Evolutionary conservation across 1,140 invertebrate genomes (phyloP), one percentile per base, ranked within the genome.

Genomic region (Goniozus legneri): DNA sequence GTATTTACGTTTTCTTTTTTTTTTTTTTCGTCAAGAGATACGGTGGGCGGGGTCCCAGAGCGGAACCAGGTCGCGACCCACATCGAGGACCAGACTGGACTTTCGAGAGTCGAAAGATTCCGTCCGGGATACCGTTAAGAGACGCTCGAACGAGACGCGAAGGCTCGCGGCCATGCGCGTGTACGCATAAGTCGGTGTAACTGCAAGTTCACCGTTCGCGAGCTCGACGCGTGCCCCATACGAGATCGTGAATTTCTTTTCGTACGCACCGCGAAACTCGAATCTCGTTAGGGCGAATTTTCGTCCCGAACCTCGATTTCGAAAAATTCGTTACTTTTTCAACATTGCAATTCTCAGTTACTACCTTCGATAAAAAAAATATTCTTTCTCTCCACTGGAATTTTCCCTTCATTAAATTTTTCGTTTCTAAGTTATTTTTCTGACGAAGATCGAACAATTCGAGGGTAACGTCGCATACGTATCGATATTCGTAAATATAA

Each of bases 31-130:
- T n/a, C n/a, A n/a, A n/a, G n/a, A n/a, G n/a, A n/a, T n/a, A n/a
- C n/a, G n/a, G n/a, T n/a, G n/a, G n/a, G n/a, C n/a, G n/a, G n/a
- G n/a, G n/a, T n/a, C n/a, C n/a, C n/a, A n/a, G n/a, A n/a, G n/a
- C n/a, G n/a, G 56, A 42, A 10, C 31, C 51, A 57, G 64, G 60
- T 57, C 62, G 40, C 65, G 64, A 56, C 69, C 64, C 62, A 67
- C 63, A 69, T 61, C 45, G 54, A 44, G 59, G 60, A 65, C 71
- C 67, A 67, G 71, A 71, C 73, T 67, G 55, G 61, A 45, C 48
- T 47, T 43, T 42, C 55, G 51, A 38, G 44, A 45, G 36, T 42
- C 58, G 20, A 39, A 8, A 33, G 24, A 13, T 35, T 45, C 24
- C 52, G 63, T 69, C 65, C 65, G 53, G 59, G 60, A 58, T 59